Base-by-base conservation (phyloP, 1,140 invertebrate species). In the Bombyx mandarina region DNA sequence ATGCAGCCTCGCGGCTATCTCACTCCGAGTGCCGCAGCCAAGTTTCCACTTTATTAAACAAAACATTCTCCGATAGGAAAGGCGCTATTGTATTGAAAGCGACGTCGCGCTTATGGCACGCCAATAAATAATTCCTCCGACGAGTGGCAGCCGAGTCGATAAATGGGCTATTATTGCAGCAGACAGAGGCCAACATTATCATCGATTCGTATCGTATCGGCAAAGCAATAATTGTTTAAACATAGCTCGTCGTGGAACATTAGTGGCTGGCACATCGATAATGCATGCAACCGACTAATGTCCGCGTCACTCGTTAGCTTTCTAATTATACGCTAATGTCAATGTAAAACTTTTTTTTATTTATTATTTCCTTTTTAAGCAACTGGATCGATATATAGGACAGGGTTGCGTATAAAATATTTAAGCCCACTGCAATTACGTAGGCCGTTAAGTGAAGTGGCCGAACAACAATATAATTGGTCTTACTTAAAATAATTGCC, bases 31-130 rank as follows among this genome's bases (percentile, higher is more conserved):
- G 65, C 68, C 62, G 70, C 65, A 54, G 65, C 68, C 56, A 75
- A 76, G 66, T 81, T 86, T 82, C 75, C 78, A 81, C 73, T 82
- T 82, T 75, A 83, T 82, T 81, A 77, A 86, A 77, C 75, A 73
- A 80, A 78, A 77, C 73, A 75, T 65, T 71, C 68, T 51, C 59
- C 67, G 57, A 71, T 79, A 66, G 65, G 66, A 68, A 72, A 68
- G 60, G 62, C 59, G 58, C 71, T 69, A 81, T 82, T 79, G 75
- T 81, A 78, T 79, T 74, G 66, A 74, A 79, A 77, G 67, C 71
- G 68, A 73, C 75, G 65, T 74, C 64, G 71, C 68, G 75, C 74
- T 79, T 78, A 77, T 70, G 73, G 77, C 75, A 60, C 62, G 66
- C 61, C 69, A 77, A 85, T 82, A 82, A 85, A 84, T 84, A 77